Evolutionary conservation across 2,797 vertebrate species (phyloP).

Genomic region (Pempheris klunzingeri): DNA sequence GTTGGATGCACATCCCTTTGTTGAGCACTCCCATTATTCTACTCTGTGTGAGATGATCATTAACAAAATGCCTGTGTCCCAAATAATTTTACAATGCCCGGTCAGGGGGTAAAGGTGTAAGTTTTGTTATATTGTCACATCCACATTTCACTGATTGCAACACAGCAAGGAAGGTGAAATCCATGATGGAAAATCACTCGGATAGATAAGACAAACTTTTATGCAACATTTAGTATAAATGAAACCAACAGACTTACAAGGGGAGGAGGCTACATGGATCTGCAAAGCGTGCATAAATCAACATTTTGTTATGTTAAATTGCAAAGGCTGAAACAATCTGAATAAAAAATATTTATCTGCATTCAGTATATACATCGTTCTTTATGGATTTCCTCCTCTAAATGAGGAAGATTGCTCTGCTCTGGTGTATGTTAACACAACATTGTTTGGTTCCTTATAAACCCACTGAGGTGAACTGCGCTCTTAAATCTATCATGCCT

Average conservation of each 20-base stretch:
- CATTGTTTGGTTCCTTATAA: conserved; percentile 4
- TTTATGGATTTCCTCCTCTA: conserved; percentile 19
- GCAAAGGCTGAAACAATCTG: conserved; percentile 1
- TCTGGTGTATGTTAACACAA: conserved; percentile 15
- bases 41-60: conserved; percentile 62
- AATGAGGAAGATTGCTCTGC: conserved; percentile 8
- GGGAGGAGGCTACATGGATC: neutral
- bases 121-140: conserved; percentile 17
- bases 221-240: neutral
- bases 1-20: conserved; percentile 51
- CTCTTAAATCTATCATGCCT: neutral
- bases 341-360: conserved; percentile 25
- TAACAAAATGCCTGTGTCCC: conserved; percentile 54
- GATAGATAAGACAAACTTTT: neutral
- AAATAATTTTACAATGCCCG: conserved; percentile 49
- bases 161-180: conserved; percentile 9
- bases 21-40: conserved; percentile 31
- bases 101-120: conserved; percentile 18
- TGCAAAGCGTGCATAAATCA: conserved; percentile 24
- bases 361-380: conserved; percentile 15
- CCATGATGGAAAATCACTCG: conserved; percentile 33
- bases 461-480: neutral
- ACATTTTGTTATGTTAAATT: conserved; percentile 17
- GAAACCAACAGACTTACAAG: neutral
- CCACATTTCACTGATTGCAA: conserved; percentile 15